These are phyloP conservation scores for Malurus alboscapulatus DNA, from an alignment of 2,113 vertebrate genomes.

Conservation along the genomic window DNA sequence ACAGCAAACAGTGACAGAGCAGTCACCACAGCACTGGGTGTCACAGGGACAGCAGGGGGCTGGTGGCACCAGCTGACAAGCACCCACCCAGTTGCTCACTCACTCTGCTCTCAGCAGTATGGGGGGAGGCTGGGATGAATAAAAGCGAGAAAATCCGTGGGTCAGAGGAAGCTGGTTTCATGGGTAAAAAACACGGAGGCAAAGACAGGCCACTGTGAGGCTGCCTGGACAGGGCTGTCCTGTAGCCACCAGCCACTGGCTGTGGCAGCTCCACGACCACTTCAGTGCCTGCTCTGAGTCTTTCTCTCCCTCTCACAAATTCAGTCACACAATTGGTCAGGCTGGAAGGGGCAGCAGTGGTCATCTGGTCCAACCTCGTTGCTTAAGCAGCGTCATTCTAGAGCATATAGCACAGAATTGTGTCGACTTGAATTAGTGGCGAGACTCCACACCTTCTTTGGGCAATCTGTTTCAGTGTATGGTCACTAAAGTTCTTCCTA, in stretches of 20 bases:
- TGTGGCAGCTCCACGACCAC: neutral
- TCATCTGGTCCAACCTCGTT: neutral
- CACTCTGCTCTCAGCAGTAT: too few species aligned
- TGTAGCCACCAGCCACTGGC: neutral
- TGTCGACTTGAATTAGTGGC: neutral
- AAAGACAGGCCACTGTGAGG: neutral
- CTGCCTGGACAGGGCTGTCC: neutral
- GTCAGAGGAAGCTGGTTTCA: too few species aligned
- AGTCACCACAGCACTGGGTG: neutral
- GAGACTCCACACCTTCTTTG: neutral
- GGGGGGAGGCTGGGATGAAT: accelerated
- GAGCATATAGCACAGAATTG: neutral
- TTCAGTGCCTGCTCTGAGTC: too few species aligned
- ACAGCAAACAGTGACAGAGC: neutral
- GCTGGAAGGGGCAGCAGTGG: neutral
- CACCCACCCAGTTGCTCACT: neutral
- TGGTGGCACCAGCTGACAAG: neutral
- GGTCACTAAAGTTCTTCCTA: neutral
- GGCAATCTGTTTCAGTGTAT: neutral
- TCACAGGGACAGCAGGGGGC: accelerated
- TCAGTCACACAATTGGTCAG: neutral
- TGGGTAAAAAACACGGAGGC: accelerated
- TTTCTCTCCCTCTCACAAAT: neutral
- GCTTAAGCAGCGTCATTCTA: neutral
- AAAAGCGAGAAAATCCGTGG: accelerated